phyloP scores from a whole-genome alignment of 1,140 invertebrate species.

The Tachypleus tridentatus region DNA sequence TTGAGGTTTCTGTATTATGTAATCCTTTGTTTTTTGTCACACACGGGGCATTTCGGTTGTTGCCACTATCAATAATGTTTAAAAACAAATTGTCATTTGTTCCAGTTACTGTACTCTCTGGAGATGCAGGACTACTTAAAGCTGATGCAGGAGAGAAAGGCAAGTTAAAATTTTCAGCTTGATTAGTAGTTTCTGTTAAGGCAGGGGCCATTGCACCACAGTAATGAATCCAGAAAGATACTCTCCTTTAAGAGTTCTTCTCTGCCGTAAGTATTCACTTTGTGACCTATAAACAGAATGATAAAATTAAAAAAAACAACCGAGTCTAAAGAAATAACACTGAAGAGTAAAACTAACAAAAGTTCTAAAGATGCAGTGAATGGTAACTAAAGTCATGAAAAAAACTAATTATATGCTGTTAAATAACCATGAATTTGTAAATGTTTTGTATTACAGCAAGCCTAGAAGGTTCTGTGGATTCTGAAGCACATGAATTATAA shows the following conservation, averaged over 20 bases:
- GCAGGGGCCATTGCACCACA: conserved; percentile 48
- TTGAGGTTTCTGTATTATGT: too few species aligned
- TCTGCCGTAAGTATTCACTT: background rate
- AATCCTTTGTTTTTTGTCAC: too few species aligned
- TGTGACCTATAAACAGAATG: background rate
- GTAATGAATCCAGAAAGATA: conserved; percentile 8
- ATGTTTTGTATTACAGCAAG: too few species aligned
- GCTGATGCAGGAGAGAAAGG: conserved; percentile 5
- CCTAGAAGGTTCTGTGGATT: too few species aligned
- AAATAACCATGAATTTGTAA: too few species aligned
- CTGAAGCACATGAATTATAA: too few species aligned
- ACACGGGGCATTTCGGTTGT: background rate
- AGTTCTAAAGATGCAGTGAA: too few species aligned
- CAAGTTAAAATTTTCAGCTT: conserved; percentile 44
- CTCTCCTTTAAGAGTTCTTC: background rate
- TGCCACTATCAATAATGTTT: background rate
- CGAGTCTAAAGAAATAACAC: too few species aligned
- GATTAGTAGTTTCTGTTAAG: conserved; percentile 48
- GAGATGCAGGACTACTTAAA: background rate
- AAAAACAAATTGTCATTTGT: background rate
- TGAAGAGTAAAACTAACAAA: too few species aligned
- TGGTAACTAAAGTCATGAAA: too few species aligned
- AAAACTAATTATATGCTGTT: too few species aligned
- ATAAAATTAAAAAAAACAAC: too few species aligned
- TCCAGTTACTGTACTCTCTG: background rate